Base-by-base conservation (phyloP, 2,797 vertebrate genomes). In the Myiotriccus ornatus region DNA sequence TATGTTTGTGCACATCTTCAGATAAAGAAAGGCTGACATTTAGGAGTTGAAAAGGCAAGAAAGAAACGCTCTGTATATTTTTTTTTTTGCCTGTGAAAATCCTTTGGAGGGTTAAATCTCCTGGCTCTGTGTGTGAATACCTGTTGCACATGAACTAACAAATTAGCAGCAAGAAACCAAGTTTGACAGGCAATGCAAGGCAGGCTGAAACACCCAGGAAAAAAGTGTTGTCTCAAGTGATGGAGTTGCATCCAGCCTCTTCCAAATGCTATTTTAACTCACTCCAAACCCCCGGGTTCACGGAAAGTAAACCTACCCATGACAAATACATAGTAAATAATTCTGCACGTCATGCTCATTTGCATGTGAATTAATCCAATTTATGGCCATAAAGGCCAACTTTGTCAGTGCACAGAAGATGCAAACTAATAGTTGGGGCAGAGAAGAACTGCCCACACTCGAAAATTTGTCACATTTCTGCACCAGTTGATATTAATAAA, bases 141-240 rank as follows among this genome's bases (percentile, higher is more conserved):
- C 95, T 97, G 95, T 97, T 97, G 96, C 93, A 93, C 52, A 44
- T 8, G 41, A 90, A 68, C 89, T 84, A 87, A 82, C 70, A 94
- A 93, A 95, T 93, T 60, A 94, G 60, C 85, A 87, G 83, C 64
- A 68, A 90, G 89, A 87, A 96, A 91, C 80, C 63, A 84, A 84
- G 73, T 93, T 84, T 96, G 91, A 91, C 53, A 76, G 77, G 80
- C 59, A 52, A 60, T 75, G 30, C 12, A 10, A 74, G 35, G 76
- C 65, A 91, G 74, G 67, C 30, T 70, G 63, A 65, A 82, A 52
- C 67, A 67, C 53, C 74, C 39, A n/a, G 13, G 47, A 89, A 90
- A 91, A 83, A 52, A 90, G 7, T 12, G 1, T 22, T 88, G 74
- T 77, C 28, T 24, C 35, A 28, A 62, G 50, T 16, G 67, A 78